Evolutionary conservation across 2,113 vertebrate species (phyloP).

Genomic region (Etia nguti): DNA sequence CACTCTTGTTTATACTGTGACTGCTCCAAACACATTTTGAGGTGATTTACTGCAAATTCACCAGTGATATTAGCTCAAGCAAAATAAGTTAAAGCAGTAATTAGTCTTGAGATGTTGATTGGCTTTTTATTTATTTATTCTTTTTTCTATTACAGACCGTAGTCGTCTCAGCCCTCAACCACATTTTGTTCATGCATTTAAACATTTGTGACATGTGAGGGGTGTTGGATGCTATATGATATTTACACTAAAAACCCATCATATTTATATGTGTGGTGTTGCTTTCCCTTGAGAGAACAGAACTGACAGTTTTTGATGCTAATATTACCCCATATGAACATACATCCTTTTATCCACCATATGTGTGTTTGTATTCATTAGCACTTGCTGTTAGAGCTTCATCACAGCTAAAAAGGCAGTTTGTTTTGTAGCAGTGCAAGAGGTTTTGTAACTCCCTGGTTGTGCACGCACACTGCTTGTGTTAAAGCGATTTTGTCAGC

Average conservation of each 20-base stretch:
- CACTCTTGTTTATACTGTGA: not conserved
- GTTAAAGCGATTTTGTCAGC: conserved; percentile 43
- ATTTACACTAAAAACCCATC: conserved; percentile 31
- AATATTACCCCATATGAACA: conserved; percentile 56
- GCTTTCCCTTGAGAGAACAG: conserved; percentile 27
- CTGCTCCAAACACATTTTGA: not conserved
- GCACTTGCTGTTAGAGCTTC: conserved; percentile 41
- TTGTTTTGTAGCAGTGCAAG: conserved; percentile 51
- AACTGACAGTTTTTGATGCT: conserved; percentile 43
- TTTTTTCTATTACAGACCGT: not conserved
- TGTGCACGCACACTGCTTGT: conserved; percentile 33
- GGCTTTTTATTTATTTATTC: not conserved
- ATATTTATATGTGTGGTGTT: not conserved
- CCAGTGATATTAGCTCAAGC: not conserved
- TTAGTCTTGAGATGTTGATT: conserved; percentile 21
- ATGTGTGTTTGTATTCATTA: conserved; percentile 63
- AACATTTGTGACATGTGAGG: conserved; percentile 16
- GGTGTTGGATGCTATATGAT: conserved; percentile 14
- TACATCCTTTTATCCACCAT: conserved; percentile 35
- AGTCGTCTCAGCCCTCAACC: not conserved
- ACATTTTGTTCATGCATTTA: not conserved
- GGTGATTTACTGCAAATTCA: not conserved
- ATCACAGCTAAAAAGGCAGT: conserved; percentile 55
- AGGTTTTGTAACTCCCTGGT: conserved; percentile 30
- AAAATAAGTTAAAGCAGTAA: not conserved